Conservation (phyloP, 2,888 invertebrate genomes). For the Microplitis manilae region DNA sequence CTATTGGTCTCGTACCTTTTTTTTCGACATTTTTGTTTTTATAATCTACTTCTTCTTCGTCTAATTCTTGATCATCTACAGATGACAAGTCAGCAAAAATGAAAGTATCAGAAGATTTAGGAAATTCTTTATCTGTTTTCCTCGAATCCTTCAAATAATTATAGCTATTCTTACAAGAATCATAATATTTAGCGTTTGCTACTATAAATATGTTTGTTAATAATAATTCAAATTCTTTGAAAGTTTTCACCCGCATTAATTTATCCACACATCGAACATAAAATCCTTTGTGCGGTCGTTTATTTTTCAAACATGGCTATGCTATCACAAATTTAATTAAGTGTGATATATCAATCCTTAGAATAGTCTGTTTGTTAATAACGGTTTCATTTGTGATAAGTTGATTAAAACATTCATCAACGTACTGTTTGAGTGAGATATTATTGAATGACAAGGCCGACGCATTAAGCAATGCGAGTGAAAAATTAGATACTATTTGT, state of each 20-base stretch:
- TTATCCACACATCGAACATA: conserved; percentile 47
- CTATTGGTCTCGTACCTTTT: neutral
- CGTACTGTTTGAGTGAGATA: conserved; percentile 41
- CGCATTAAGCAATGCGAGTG: conserved; percentile 50
- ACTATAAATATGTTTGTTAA: conserved; percentile 29
- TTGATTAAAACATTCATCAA: conserved; percentile 42
- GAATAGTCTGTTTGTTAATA: conserved; percentile 25
- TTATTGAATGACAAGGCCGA: conserved; percentile 50
- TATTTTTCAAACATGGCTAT: conserved; percentile 45
- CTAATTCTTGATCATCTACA: neutral
- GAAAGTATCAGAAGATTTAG: neutral
- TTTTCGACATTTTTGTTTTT: neutral
- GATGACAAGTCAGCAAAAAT: neutral
- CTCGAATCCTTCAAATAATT: neutral
- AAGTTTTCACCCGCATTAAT: conserved; percentile 25
- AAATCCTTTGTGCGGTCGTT: conserved; percentile 46
- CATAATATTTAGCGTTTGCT: conserved; percentile 35
- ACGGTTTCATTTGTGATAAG: neutral
- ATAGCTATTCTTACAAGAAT: conserved; percentile 27
- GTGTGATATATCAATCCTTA: conserved; percentile 55
- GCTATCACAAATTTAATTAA: conserved; percentile 49
- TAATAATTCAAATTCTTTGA: conserved; percentile 36
- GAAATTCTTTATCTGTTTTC: neutral
- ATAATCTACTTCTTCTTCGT: neutral
- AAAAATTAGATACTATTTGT: conserved; percentile 49